Percentiles rank a stretch among this genome's conserved stretches.
phyloP scores from a whole-genome alignment of 2,797 vertebrate species.

The Hozukius guyotensis region DNA sequence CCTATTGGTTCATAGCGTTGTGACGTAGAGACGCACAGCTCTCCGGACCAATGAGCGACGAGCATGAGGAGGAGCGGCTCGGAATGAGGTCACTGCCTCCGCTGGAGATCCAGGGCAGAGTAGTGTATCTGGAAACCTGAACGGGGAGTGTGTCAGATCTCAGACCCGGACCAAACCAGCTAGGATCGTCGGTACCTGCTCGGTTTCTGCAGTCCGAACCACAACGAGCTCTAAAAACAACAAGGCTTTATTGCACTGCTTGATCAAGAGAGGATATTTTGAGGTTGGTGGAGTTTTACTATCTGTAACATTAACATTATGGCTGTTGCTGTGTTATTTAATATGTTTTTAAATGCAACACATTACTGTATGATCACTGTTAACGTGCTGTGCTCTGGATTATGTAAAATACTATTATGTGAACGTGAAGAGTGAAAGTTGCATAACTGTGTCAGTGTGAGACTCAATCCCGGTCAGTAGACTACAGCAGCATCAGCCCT shows the following conservation, averaged over 20 bases:
- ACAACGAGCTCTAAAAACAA: neutral
- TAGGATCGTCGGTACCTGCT: neutral
- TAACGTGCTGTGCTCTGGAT: neutral
- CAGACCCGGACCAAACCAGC: neutral
- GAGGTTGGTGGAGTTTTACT: slow-evolving; percentile 62
- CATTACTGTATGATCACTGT: no score
- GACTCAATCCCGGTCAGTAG: slow-evolving; percentile 67
- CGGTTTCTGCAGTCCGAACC: rapidly evolving
- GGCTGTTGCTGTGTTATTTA: neutral
- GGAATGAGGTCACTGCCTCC: slow-evolving; percentile 75
- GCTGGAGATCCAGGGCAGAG: slow-evolving; percentile 53
- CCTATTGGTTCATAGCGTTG: slow-evolving; percentile 6
- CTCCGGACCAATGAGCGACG: slow-evolving; percentile 42
- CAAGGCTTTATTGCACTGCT: neutral
- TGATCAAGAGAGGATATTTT: neutral
- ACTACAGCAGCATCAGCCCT: slow-evolving; percentile 23
- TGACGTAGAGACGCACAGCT: neutral
- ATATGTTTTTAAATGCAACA: neutral
- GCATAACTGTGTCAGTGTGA: slow-evolving; percentile 79
- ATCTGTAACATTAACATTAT: neutral
- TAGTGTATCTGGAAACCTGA: slow-evolving; percentile 24
- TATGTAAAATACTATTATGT: neutral
- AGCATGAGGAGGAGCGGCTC: slow-evolving; percentile 26
- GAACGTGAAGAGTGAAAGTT: slow-evolving; percentile 42
- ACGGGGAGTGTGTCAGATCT: slow-evolving; percentile 17